Evolutionary conservation across 2,113 vertebrate species (phyloP).

Genomic region (Melanotaenia duboulayi): DNA sequence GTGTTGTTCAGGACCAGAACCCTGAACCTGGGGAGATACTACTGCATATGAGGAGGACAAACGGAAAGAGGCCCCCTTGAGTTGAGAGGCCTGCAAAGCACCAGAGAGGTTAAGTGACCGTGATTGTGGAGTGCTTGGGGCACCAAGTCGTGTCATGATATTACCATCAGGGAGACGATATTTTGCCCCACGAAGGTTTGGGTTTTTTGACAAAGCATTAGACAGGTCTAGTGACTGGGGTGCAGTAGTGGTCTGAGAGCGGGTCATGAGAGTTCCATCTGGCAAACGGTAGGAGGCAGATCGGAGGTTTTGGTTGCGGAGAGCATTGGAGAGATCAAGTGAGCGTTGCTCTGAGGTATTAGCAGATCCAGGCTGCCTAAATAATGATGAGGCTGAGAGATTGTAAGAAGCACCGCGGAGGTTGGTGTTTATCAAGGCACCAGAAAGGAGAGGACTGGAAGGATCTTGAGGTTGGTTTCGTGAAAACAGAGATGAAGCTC

Average conservation of each 20-base stretch:
- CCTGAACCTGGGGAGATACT: conserved; percentile 90
- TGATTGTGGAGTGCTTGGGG: conserved; percentile 56
- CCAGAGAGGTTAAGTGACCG: conserved; percentile 67
- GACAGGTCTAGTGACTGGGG: conserved; percentile 65
- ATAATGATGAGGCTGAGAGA: conserved; percentile 60
- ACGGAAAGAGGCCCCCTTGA: conserved; percentile 57
- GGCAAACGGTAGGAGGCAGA: conserved; percentile 67
- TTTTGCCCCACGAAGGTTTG: conserved; percentile 68
- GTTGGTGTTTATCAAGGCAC: conserved; percentile 70
- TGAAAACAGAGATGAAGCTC: conserved; percentile 65
- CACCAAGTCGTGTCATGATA: conserved; percentile 64
- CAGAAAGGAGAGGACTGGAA: conserved; percentile 68
- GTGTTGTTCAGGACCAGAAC: conserved; percentile 82
- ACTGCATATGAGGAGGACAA: conserved; percentile 87
- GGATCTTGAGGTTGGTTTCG: conserved; percentile 55
- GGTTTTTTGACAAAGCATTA: conserved; percentile 71
- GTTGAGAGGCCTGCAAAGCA: conserved; percentile 69
- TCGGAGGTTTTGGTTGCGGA: conserved; percentile 63
- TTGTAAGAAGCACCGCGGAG: conserved; percentile 77
- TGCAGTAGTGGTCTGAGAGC: conserved; percentile 36
- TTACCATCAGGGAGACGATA: conserved; percentile 70
- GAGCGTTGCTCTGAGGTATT: conserved; percentile 42
- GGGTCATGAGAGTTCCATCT: conserved; percentile 63
- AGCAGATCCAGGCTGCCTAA: conserved; percentile 51
- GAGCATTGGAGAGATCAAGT: conserved; percentile 70